Evolutionary conservation across 2,797 vertebrate genomes (phyloP).

Genomic region (Calcarius lapponicus): DNA sequence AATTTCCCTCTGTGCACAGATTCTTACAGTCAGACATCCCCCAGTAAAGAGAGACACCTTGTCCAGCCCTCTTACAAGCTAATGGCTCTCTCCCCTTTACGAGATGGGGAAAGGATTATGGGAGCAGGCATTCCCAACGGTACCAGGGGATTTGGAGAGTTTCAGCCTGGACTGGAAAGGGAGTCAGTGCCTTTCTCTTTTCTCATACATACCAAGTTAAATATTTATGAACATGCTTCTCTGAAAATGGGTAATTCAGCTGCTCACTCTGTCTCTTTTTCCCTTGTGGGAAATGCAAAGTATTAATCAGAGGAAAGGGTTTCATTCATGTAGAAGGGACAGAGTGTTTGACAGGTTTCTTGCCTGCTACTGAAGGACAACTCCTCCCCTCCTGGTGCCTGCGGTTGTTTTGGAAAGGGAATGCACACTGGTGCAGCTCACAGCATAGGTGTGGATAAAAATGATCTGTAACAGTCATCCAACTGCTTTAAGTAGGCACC

Average conservation of each 20-base stretch:
- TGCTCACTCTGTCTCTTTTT: not conserved
- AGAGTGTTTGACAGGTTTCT: conserved; percentile 10
- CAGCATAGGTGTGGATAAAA: not conserved
- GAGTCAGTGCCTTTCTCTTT: conserved; percentile 11
- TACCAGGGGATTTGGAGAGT: not conserved
- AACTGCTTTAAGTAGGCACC: not conserved
- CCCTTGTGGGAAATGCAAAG: conserved; percentile 8
- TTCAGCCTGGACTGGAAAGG: not conserved
- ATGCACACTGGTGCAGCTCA: not conserved
- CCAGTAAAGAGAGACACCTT: not conserved
- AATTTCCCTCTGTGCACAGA: not conserved
- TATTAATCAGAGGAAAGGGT: conserved; percentile 32
- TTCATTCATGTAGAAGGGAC: conserved; percentile 38
- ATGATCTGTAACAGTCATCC: not conserved
- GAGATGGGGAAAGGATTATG: not conserved
- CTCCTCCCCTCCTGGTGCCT: conserved; percentile 12
- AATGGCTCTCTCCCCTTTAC: not conserved
- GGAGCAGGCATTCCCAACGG: not conserved
- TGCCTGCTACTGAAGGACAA: conserved; percentile 19
- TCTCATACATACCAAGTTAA: conserved; percentile 11
- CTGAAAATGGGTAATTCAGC: conserved; percentile 15
- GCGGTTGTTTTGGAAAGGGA: conserved; percentile 35
- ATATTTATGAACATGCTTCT: conserved; percentile 23
- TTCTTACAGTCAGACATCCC: not conserved
- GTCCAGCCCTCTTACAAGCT: not conserved